phyloP scores from a whole-genome alignment of 2,888 invertebrate species.

The Microctonus aethiopoides region DNA sequence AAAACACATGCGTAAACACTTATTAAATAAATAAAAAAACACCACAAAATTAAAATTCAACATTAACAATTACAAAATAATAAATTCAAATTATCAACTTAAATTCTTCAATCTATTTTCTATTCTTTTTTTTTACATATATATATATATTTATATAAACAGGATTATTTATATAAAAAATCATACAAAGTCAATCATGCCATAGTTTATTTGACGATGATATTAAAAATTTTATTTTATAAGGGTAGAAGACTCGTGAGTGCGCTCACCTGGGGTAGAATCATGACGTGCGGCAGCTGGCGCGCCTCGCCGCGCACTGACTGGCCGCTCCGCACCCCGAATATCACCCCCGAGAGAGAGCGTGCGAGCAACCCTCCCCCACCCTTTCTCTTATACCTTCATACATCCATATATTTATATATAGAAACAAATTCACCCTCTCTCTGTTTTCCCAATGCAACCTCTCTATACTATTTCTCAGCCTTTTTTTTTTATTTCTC shows the following conservation, averaged over 20 bases:
- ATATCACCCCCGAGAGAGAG: slow-evolving; percentile 44
- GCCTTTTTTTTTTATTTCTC: background rate
- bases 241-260: slow-evolving; percentile 31
- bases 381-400: slow-evolving; percentile 29
- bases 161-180: no score
- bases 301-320: slow-evolving; percentile 67
- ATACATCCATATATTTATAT: slow-evolving; percentile 8
- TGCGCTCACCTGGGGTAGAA: slow-evolving; percentile 63
- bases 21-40: no score
- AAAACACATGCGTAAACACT: no score
- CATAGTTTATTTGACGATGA: slow-evolving; percentile 25
- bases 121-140: no score
- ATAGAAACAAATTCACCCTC: slow-evolving; percentile 20
- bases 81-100: no score
- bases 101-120: no score
- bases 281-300: slow-evolving; percentile 66
- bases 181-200: slow-evolving; percentile 31
- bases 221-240: slow-evolving; percentile 27
- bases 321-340: slow-evolving; percentile 56
- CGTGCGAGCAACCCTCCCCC: slow-evolving; percentile 26
- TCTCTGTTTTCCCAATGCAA: slow-evolving; percentile 12
- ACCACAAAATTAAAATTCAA: no score
- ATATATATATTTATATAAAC: no score
- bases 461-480: background rate
- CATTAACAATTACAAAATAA: no score